Percentiles rank a stretch among this genome's conserved stretches.
Conservation (phyloP, 2,113 vertebrate species). For the Coregonus clupeaformis region DNA sequence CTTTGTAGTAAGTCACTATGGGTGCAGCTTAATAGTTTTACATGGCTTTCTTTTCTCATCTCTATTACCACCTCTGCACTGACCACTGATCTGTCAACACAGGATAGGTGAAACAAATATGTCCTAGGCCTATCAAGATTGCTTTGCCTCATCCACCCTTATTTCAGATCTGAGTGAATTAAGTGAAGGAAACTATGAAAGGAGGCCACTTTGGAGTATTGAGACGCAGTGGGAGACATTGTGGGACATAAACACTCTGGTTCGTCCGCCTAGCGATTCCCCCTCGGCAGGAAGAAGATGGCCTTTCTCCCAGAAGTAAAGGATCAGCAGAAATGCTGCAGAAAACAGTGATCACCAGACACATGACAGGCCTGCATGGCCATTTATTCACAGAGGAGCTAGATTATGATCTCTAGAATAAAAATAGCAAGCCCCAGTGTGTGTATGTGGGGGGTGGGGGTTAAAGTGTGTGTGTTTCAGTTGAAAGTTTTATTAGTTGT, state of each 20-base stretch:
- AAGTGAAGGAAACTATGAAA: background rate
- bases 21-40: background rate
- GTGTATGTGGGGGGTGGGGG: too few species aligned
- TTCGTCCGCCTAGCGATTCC: slow-evolving; percentile 48
- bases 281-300: slow-evolving; percentile 35
- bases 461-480: too few species aligned
- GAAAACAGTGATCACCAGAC: slow-evolving; percentile 52
- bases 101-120: slow-evolving; percentile 8
- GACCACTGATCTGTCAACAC: background rate
- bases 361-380: slow-evolving; percentile 51
- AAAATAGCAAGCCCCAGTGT: too few species aligned
- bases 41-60: background rate
- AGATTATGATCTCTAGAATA: background rate
- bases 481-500: too few species aligned
- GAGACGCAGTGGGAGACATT: slow-evolving; percentile 29
- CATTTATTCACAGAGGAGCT: slow-evolving; percentile 38
- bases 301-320: slow-evolving; percentile 56
- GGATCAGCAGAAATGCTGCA: slow-evolving; percentile 49
- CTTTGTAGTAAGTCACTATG: background rate
- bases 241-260: slow-evolving; percentile 17
- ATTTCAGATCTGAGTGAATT: background rate
- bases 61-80: background rate
- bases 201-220: slow-evolving; percentile 7
- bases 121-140: background rate
- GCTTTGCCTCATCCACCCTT: background rate